phyloP scores from a whole-genome alignment of 2,888 invertebrate species.

The Omphaloscelis lunosa region DNA sequence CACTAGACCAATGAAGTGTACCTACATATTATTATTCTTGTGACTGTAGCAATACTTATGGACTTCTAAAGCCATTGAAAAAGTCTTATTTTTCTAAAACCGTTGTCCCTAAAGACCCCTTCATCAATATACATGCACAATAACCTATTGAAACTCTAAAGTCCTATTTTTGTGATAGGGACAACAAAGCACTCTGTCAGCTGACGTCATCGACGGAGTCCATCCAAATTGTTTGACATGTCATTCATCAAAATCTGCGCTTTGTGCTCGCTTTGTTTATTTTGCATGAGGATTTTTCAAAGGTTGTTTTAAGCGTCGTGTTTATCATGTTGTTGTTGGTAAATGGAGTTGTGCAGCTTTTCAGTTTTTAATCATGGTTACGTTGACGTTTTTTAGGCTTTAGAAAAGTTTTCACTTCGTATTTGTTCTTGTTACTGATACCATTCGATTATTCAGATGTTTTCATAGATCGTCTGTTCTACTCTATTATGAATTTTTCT shows the following conservation, averaged over 20 bases:
- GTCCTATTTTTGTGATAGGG: conserved; percentile 39
- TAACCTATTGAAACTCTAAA: conserved; percentile 41
- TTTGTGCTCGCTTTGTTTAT: conserved; percentile 45
- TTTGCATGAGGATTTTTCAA: conserved; percentile 35
- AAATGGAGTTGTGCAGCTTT: not conserved
- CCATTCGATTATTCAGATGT: not conserved
- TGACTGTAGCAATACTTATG: not conserved
- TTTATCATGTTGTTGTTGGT: conserved; percentile 29
- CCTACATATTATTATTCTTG: too few species aligned
- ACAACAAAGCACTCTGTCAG: conserved; percentile 53
- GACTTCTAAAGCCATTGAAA: too few species aligned
- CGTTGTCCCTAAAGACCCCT: not conserved
- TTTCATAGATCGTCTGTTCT: too few species aligned
- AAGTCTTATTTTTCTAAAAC: not conserved
- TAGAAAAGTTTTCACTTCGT: not conserved
- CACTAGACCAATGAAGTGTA: too few species aligned
- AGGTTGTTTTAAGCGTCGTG: conserved; percentile 16
- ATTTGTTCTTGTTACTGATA: not conserved
- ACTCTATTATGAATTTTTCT: too few species aligned
- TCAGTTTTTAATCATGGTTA: not conserved
- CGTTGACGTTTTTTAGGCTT: not conserved
- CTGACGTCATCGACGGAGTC: conserved; percentile 36
- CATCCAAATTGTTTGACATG: conserved; percentile 59
- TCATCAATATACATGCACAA: conserved; percentile 34
- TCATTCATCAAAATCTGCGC: conserved; percentile 55